Evolutionary conservation across 1,140 invertebrate species (phyloP), one percentile per base, ranked within the genome.

Genomic region (Neoseiulus cucumeris): DNA sequence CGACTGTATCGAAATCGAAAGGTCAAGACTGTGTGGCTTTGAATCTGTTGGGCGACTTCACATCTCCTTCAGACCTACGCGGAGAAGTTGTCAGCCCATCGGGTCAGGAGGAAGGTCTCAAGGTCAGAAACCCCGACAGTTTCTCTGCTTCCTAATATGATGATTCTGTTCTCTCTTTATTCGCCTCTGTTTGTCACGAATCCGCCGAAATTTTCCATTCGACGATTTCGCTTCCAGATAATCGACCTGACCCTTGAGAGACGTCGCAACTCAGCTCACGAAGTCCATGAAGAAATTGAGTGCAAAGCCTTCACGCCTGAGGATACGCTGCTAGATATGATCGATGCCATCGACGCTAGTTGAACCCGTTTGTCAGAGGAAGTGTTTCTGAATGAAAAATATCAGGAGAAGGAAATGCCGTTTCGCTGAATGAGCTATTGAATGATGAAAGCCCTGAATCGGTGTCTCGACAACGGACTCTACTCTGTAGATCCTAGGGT

Each of bases 241-340:
- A 59, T 59, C 22, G 51, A 59, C 51, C 51, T 59, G 33, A 59
- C 51, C 51, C 33, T 59, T 17, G 51, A 59, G 22, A 14, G 51
- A 25, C 51, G 51, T 4, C 45, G 45, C 4, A 33, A 33, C 17
- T 25, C 22, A 14, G 14, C 51, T 25, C 25, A 59, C 12, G 22
- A 59, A 33, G 51, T 33, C 33, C 51, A 20, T 5, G 51, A 59
- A 59, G 51, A 59, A 59, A 59, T 59, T 25, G 51, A 59, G 51
- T 59, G 51, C 22, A 59, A 59, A 33, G 51, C 51, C 14, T 59
- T 59, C 22, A 59, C 51, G 25, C 51, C 51, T 20, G 51, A 59
- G 22, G 51, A 59, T 33, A 59, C 51, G 14, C 51, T 59, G 12
- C 51, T 59, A 18, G 51, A 59, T 33, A 59, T 59, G 51, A 59